phyloP scores from a whole-genome alignment of 2,888 invertebrate genomes.

The Apamea monoglypha region DNA sequence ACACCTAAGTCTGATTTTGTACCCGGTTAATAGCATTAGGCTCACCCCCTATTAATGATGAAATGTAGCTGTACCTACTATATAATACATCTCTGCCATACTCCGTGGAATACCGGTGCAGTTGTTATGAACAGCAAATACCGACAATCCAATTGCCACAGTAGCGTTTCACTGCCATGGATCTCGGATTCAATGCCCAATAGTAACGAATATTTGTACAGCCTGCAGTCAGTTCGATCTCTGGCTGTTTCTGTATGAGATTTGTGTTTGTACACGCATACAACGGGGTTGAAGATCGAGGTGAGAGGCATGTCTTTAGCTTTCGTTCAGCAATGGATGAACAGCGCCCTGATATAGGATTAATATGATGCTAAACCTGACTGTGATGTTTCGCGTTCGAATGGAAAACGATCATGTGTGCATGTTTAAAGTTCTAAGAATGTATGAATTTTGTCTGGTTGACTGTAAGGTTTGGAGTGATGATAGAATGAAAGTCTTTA shows the following conservation, averaged over 20 bases:
- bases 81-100: background rate
- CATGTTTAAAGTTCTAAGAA: too few relatives aligned
- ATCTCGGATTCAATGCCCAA: background rate
- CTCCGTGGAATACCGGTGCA: background rate
- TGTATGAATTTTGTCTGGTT: too few relatives aligned
- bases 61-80: background rate
- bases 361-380: background rate
- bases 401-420: background rate
- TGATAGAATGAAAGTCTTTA: too few relatives aligned
- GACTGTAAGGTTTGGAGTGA: too few relatives aligned
- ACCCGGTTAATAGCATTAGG: too few relatives aligned
- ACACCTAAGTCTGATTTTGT: background rate
- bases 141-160: background rate
- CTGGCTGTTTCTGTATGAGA: background rate
- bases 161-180: background rate
- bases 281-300: background rate
- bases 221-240: background rate
- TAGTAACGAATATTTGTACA: slow-evolving; percentile 8
- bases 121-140: slow-evolving; percentile 7
- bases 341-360: too few relatives aligned
- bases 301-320: background rate
- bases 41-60: too few relatives aligned
- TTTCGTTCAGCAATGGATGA: background rate
- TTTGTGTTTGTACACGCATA: slow-evolving; percentile 6
- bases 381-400: background rate